phyloP scores from a whole-genome alignment of 2,888 invertebrate species.

The Eilema depressum region DNA sequence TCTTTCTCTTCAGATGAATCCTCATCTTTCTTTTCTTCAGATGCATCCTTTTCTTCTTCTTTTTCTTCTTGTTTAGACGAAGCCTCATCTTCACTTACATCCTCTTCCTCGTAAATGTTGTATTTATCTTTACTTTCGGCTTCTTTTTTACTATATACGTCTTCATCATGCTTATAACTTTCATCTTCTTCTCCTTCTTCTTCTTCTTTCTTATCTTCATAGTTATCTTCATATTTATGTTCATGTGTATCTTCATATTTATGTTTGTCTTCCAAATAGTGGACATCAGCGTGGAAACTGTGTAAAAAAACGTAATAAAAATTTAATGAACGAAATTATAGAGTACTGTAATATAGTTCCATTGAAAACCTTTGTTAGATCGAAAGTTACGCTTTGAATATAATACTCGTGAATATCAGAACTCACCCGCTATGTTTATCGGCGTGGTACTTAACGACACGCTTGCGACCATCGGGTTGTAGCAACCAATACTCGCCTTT shows the following conservation, averaged over 20 bases:
- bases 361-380: background rate
- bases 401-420: background rate
- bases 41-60: conserved; percentile 16
- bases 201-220: conserved; percentile 18
- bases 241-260: conserved; percentile 42
- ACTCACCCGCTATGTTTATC: conserved; percentile 84
- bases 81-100: conserved; percentile 13
- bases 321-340: no score
- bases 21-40: conserved; percentile 3
- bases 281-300: conserved; percentile 58
- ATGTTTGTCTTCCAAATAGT: conserved; percentile 54
- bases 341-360: background rate
- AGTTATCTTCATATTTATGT: conserved; percentile 18
- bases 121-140: conserved; percentile 27
- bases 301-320: no score
- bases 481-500: conserved; percentile 84
- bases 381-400: background rate
- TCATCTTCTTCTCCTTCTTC: conserved; percentile 8
- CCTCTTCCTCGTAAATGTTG: conserved; percentile 21
- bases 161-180: conserved; percentile 32
- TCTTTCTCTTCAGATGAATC: conserved; percentile 12
- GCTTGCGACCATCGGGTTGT: conserved; percentile 84
- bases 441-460: conserved; percentile 82
- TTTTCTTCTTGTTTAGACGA: conserved; percentile 10
- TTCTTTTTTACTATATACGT: background rate